These are phyloP conservation scores for Philhelius pedissequus DNA, from an alignment of 2,888 invertebrate species.

Conservation along the genomic window DNA sequence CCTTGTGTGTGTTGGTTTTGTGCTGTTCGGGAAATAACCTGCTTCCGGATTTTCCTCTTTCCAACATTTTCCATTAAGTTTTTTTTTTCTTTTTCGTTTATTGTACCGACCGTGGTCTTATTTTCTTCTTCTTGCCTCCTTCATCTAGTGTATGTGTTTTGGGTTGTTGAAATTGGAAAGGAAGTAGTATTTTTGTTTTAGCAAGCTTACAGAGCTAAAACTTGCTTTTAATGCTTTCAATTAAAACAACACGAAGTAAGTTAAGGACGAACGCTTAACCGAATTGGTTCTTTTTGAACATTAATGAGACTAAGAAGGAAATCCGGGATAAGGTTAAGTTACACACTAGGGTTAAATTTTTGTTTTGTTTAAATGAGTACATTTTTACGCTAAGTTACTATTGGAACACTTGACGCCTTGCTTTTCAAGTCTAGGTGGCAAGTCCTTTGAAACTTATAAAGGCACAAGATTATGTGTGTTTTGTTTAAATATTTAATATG, in stretches of 20 bases:
- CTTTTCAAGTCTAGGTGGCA: not conserved
- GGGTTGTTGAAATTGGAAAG: constrained; percentile 6
- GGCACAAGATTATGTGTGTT: not conserved
- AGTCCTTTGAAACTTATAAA: not conserved
- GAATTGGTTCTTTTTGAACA: constrained; percentile 24
- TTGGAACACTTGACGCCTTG: not conserved
- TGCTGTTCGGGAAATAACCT: constrained; percentile 44
- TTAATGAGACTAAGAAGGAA: constrained; percentile 23
- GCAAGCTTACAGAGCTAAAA: constrained; percentile 7
- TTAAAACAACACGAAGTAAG: constrained; percentile 21
- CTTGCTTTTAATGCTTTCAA: constrained; percentile 27
- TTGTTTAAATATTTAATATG: not conserved
- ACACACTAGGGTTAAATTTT: not conserved
- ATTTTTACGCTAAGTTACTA: not conserved
- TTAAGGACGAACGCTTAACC: constrained; percentile 21
- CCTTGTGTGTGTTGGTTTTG: not conserved
- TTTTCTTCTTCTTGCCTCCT: not conserved
- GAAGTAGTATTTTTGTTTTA: constrained; percentile 13
- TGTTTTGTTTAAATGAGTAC: not conserved
- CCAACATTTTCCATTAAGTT: too few species aligned
- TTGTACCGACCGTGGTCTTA: not conserved
- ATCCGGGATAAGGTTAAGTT: constrained; percentile 23
- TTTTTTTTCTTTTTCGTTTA: not conserved
- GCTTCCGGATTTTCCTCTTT: constrained; percentile 33
- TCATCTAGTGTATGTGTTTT: not conserved